phyloP scores from a whole-genome alignment of 2,888 invertebrate species.

The Cyrtodaria siliqua region DNA sequence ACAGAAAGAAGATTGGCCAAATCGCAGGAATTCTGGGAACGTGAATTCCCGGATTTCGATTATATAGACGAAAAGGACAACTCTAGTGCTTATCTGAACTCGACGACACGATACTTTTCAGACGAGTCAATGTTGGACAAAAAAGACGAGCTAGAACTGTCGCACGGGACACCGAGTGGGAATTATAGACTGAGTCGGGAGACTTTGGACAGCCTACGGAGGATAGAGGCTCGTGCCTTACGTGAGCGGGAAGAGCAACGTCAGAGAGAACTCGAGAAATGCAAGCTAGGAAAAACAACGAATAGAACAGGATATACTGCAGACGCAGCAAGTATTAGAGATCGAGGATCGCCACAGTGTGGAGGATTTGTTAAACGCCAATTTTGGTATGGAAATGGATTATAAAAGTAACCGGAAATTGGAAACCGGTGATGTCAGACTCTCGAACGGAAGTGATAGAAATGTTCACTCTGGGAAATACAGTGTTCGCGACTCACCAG shows the following conservation, averaged over 20 bases:
- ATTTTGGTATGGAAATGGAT: conserved; percentile 33
- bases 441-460: conserved; percentile 15
- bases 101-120: conserved; percentile 70
- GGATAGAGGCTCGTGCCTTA: conserved; percentile 77
- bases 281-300: conserved; percentile 76
- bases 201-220: conserved; percentile 74
- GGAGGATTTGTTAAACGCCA: conserved; percentile 76
- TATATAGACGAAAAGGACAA: conserved; percentile 64
- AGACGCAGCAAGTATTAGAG: conserved; percentile 79
- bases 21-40: conserved; percentile 70
- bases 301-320: conserved; percentile 79
- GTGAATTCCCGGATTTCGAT: conserved; percentile 66
- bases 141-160: conserved; percentile 79
- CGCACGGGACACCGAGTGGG: conserved; percentile 67
- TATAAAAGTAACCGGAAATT: conserved; percentile 39
- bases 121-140: conserved; percentile 77
- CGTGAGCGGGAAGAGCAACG: conserved; percentile 77
- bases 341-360: conserved; percentile 79
- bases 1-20: conserved; percentile 67
- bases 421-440: conserved; percentile 34
- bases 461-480: conserved; percentile 6
- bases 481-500: too few relatives aligned
- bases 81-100: conserved; percentile 54
- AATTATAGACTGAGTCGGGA: conserved; percentile 71
- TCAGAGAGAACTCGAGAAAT: conserved; percentile 74